Evolutionary conservation across 1,140 invertebrate species (phyloP).

Genomic region (Leptinotarsa defecta): DNA sequence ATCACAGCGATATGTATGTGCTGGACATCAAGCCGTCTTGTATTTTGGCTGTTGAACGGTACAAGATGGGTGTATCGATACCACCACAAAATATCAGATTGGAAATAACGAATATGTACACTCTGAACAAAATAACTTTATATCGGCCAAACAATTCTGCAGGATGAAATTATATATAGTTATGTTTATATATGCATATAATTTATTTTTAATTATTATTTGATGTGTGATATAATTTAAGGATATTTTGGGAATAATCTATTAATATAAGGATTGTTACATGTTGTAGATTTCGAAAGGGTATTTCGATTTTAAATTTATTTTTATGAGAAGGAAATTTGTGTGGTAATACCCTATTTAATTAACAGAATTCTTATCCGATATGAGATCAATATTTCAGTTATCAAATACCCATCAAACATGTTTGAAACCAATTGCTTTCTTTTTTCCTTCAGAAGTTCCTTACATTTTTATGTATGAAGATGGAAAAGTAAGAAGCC

Average conservation of each 20-base stretch:
- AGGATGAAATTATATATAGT: constrained; percentile 39
- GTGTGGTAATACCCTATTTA: no score
- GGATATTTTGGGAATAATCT: not conserved
- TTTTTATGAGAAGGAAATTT: no score
- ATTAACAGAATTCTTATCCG: no score
- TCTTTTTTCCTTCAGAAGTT: no score
- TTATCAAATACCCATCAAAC: no score
- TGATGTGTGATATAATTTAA: not conserved
- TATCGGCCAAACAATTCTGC: constrained; percentile 50
- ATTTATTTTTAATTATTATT: not conserved
- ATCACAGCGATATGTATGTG: constrained; percentile 78
- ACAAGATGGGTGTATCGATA: constrained; percentile 65
- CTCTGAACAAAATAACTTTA: constrained; percentile 51
- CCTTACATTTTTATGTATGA: no score
- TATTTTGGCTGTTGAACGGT: constrained; percentile 65
- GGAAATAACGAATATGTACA: constrained; percentile 50
- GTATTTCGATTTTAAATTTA: no score
- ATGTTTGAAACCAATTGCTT: no score
- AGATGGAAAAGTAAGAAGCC: no score
- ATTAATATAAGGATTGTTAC: not conserved
- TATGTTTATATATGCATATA: not conserved
- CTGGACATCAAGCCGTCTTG: constrained; percentile 73
- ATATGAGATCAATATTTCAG: no score
- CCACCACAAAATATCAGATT: constrained; percentile 62
- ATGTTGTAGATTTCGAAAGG: not conserved